Percentiles rank a stretch among this genome's conserved stretches.
These are phyloP conservation scores for Sciurus vulgaris DNA, from an alignment of 2,797 vertebrate species.

Conservation along the genomic window DNA sequence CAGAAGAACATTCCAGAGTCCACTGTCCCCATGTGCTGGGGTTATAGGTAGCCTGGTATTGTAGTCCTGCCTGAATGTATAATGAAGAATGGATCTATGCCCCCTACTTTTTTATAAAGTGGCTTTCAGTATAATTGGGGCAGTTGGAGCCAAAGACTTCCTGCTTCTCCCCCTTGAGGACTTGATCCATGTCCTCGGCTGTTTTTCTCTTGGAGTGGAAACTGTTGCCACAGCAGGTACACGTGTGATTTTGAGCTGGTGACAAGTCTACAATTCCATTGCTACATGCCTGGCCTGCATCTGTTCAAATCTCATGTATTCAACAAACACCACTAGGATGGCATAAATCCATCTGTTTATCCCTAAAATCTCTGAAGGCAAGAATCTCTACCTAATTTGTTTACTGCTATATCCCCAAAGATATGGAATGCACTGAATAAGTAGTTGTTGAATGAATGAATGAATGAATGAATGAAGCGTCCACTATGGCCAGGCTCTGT, in stretches of 20 bases:
- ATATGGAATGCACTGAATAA: not conserved
- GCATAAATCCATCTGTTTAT: not conserved
- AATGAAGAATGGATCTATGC: not conserved
- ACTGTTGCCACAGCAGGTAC: not conserved
- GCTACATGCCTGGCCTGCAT: not conserved
- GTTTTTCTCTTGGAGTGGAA: not conserved
- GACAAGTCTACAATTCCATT: not conserved
- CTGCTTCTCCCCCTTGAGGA: not conserved
- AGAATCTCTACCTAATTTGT: not conserved
- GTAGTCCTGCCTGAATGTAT: not conserved
- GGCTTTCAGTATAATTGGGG: not conserved
- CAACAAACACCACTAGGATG: not conserved
- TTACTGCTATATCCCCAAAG: not conserved
- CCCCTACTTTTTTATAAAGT: not conserved
- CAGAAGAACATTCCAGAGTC: not conserved
- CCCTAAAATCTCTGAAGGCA: not conserved
- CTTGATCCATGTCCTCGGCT: not conserved
- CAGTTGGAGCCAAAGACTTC: not conserved
- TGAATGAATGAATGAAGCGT: not conserved
- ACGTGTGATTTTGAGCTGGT: not conserved
- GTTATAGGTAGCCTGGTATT: not conserved
- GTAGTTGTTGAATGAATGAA: not conserved
- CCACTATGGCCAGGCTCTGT: not conserved
- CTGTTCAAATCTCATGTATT: not conserved
- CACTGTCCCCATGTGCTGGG: not conserved